Evolutionary conservation across 2,797 vertebrate species (phyloP), one percentile per base, ranked within the genome.

Genomic region (Epinephelus awoara): DNA sequence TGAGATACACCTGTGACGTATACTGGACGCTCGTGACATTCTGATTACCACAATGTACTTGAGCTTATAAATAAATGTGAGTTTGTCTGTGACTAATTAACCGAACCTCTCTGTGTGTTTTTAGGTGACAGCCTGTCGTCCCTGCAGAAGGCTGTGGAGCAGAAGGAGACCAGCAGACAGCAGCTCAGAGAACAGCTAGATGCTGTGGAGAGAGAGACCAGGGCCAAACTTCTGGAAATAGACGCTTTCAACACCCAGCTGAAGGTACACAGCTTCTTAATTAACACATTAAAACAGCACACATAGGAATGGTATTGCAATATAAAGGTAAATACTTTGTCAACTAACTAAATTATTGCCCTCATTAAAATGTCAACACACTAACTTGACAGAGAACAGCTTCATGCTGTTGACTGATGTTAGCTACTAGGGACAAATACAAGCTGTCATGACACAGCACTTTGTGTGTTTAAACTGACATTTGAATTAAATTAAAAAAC

Each of bases 231-330:
- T 62, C 96, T 98, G 85, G 98, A 99, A 87, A 99, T 99, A 55
- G 98, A 99, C 49, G 96, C 97, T 58, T 99, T 99, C 93, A 99
- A 98, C 92, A 97, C 97, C 52, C 98, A 99, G 75, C 95, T 99
- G 72, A 99, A 99, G 98, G 98, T 99, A 96, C 82, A 65, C 34
- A 1, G 2, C 49, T 2, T 13, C 29, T 61, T 6, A n/a, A 54
- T 7, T 15, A 40, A 8, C 61, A 29, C 15, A 1, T 23, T 27
- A 1, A 1, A 5, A 23, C 5, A 49, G 18, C 63, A 34, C 55
- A 38, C 1, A 4, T 25, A 23, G 23, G 7, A 34, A 68, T 55
- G 17, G 29, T 11, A 14, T 19, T 17, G 1, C 1, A 25, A n/a
- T 34, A 50, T 50, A 21, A 52, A 47, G 42, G 2, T 7, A 19